Percentiles rank a stretch among this genome's conserved stretches.
Conservation (phyloP, 2,113 vertebrate species). For the Eretmochelys imbricata region DNA sequence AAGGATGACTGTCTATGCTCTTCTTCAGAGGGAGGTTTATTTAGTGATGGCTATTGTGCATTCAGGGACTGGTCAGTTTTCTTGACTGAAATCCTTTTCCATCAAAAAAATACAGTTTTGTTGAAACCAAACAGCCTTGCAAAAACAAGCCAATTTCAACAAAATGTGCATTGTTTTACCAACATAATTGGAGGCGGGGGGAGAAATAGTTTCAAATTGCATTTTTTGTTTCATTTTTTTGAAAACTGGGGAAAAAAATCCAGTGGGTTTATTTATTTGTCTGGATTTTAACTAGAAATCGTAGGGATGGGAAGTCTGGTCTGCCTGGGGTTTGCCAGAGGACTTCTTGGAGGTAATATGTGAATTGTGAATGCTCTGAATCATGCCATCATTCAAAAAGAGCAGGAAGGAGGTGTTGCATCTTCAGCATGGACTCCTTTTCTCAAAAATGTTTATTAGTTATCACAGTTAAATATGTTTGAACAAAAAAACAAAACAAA, state of each 20-base stretch:
- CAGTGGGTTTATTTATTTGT: no score
- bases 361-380: neutral
- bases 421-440: neutral
- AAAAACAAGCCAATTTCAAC: neutral
- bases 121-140: neutral
- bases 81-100: neutral
- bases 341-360: neutral
- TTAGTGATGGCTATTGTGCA: neutral
- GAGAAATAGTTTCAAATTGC: neutral
- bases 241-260: neutral
- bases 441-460: accelerated
- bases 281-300: neutral
- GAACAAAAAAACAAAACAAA: neutral
- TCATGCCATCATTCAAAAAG: neutral
- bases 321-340: neutral
- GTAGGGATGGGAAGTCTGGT: neutral
- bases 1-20: neutral
- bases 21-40: neutral
- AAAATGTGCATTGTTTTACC: neutral
- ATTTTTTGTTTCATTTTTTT: neutral
- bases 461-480: neutral
- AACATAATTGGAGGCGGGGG: neutral
- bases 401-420: accelerated
- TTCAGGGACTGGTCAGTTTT: neutral
- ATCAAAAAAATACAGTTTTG: neutral